Percentiles rank a stretch among this genome's conserved stretches.
Evolutionary conservation across 2,797 vertebrate species (phyloP).

Genomic region (Sebastes variabilis): DNA sequence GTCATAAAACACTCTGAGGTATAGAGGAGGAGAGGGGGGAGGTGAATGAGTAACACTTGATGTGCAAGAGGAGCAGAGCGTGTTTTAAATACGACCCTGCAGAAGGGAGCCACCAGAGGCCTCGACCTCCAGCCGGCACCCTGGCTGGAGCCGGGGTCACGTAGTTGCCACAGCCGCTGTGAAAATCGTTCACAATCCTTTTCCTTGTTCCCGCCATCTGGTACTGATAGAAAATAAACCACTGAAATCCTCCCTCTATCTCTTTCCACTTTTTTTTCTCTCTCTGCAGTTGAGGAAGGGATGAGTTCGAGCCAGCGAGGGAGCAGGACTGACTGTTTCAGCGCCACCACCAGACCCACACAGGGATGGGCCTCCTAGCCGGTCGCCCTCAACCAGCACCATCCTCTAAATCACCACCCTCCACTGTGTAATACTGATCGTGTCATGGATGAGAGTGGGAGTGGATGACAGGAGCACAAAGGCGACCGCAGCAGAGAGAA

Average conservation of each 20-base stretch:
- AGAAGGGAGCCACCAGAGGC: slow-evolving; percentile 12
- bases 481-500: not conserved
- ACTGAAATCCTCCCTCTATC: slow-evolving; percentile 42
- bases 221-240: slow-evolving; percentile 53
- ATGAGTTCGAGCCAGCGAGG: slow-evolving; percentile 12
- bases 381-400: not conserved
- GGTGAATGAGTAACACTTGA: not conserved
- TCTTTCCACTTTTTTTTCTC: not conserved
- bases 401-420: not conserved
- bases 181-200: slow-evolving; percentile 12
- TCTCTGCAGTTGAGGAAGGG: slow-evolving; percentile 51
- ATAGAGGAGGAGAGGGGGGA: not conserved
- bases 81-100: slow-evolving; percentile 13
- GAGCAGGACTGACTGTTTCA: slow-evolving; percentile 24
- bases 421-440: not conserved
- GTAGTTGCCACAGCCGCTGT: not conserved
- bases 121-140: slow-evolving; percentile 16
- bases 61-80: slow-evolving; percentile 9
- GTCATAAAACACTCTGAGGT: slow-evolving; percentile 43
- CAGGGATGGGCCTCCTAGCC: slow-evolving; percentile 46
- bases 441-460: slow-evolving; percentile 29
- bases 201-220: slow-evolving; percentile 29
- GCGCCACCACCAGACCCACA: not conserved
- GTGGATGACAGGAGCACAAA: slow-evolving; percentile 42
- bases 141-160: slow-evolving; percentile 8